Evolutionary conservation across 2,113 vertebrate species (phyloP), one percentile per base, ranked within the genome.

Genomic region (Myiopsitta monachus): DNA sequence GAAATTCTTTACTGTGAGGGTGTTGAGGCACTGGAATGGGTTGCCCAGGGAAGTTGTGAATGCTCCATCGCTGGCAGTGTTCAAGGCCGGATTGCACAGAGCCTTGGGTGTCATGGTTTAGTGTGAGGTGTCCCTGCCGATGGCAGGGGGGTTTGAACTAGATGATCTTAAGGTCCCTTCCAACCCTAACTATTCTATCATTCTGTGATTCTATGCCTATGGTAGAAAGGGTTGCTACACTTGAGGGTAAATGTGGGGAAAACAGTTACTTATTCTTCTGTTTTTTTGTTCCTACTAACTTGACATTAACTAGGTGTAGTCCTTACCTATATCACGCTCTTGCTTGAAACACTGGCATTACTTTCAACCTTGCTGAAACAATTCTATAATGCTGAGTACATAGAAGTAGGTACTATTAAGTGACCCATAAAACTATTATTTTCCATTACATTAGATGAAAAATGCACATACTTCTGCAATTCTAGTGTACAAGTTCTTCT

Each of bases 361-460:
- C 44, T 62, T 55, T 70, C 66, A 62, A 11, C 46, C 59, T 61
- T 62, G 9, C 69, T 83, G 76, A 70, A 88, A 64, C 51, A 83
- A 7, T 93, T 85, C 74, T 76, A 0, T 88, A 76, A 55, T 84
- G 62, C 55, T 73, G 88, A 61, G 46, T 79, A 66, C 67, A 72
- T 26, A 83, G 90, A 51, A 94, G 38, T 72, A 74, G 87, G 30
- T 75, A 79, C 39, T 57, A 19, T 44, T 66, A 83, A 90, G 91
- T 83, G 92, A 94, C 92, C 90, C n/a, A 78, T 94, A 66, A 93
- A 95, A 88, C 77, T 93, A 90, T 91, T 87, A 85, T 94, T 97
- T 96, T 92, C 91, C 88, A 92, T 96, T 95, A 87, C 54, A 24
- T 87, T 46, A 69, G 38, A 92, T 95, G 91, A 96, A 96, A 96